A percentile compares a stretch with the other conserved stretches of the same genome.
Conservation (phyloP, 1,140 invertebrate species). For the Tetramorium simillimum region DNA sequence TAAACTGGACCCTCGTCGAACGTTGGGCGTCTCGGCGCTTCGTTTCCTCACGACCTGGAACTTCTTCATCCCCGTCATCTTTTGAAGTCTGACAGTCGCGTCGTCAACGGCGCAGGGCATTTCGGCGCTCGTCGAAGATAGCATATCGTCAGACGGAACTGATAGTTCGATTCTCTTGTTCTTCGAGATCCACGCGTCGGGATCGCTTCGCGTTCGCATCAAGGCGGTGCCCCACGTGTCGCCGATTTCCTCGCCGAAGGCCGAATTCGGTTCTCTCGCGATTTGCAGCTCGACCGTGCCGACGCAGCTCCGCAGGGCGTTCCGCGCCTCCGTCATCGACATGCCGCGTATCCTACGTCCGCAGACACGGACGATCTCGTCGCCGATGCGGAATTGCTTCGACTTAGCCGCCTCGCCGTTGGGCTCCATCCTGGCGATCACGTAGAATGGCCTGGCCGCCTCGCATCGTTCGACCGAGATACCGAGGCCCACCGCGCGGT, state of each 20-base stretch:
- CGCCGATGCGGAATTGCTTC: constrained; percentile 85
- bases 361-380: constrained; percentile 90
- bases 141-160: not conserved
- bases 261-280: constrained; percentile 71
- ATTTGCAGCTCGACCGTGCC: constrained; percentile 80
- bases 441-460: constrained; percentile 78
- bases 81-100: constrained; percentile 51
- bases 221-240: constrained; percentile 76
- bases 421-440: constrained; percentile 79
- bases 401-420: constrained; percentile 78
- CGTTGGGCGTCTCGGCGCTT: constrained; percentile 55
- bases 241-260: constrained; percentile 70
- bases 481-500: constrained; percentile 72
- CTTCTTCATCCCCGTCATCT: constrained; percentile 83
- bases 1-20: constrained; percentile 76
- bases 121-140: not conserved
- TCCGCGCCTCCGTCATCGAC: constrained; percentile 87
- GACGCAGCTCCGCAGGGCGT: constrained; percentile 84
- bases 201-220: constrained; percentile 74
- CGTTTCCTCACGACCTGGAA: constrained; percentile 81
- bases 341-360: constrained; percentile 88
- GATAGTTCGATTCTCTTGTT: constrained; percentile 2
- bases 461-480: constrained; percentile 78
- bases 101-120: not conserved
- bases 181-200: constrained; percentile 77